These are phyloP conservation scores for Catostylus mosaicus DNA, from an alignment of 30 jellyfish, hydroid and myxozoan species.

Conservation along the genomic window DNA sequence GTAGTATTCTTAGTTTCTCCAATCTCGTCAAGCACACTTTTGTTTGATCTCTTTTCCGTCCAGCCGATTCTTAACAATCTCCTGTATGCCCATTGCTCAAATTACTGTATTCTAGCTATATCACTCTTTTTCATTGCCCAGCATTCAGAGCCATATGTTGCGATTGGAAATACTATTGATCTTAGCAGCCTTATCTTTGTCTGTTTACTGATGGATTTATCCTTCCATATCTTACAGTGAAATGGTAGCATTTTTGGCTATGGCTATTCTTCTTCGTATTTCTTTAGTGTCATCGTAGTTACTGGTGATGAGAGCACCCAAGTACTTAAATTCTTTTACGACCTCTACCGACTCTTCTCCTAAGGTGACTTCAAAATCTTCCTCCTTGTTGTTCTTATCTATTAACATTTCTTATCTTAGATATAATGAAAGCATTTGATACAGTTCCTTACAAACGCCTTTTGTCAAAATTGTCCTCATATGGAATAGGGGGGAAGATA, in stretches of 20 bases:
- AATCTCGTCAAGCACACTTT: conserved; percentile 17
- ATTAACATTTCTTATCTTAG: conserved; percentile 11
- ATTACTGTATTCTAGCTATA: background rate
- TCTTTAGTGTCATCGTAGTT: too few species aligned
- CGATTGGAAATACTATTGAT: conserved; percentile 39
- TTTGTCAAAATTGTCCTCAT: conserved; percentile 31
- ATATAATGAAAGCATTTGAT: conserved; percentile 45
- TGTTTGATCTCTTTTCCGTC: conserved; percentile 14
- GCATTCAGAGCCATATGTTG: conserved; percentile 30
- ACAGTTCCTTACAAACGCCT: conserved; percentile 30
- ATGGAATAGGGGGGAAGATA: conserved; percentile 37
- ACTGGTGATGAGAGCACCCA: conserved; percentile 24
- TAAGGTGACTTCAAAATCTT: conserved; percentile 15
- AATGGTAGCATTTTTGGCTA: conserved; percentile 14
- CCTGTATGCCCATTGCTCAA: conserved; percentile 2
- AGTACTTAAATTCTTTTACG: conserved; percentile 30
- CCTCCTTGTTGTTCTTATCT: background rate
- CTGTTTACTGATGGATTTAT: background rate
- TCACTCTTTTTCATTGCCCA: too few species aligned
- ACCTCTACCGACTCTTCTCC: conserved; percentile 16
- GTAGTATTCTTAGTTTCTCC: background rate
- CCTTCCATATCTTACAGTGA: conserved; percentile 18
- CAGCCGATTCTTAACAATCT: conserved; percentile 18
- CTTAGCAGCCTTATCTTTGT: conserved; percentile 34
- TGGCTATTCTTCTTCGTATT: conserved; percentile 3